Base-by-base conservation (phyloP, 2,888 invertebrate genomes). In the Anodontia alba region DNA sequence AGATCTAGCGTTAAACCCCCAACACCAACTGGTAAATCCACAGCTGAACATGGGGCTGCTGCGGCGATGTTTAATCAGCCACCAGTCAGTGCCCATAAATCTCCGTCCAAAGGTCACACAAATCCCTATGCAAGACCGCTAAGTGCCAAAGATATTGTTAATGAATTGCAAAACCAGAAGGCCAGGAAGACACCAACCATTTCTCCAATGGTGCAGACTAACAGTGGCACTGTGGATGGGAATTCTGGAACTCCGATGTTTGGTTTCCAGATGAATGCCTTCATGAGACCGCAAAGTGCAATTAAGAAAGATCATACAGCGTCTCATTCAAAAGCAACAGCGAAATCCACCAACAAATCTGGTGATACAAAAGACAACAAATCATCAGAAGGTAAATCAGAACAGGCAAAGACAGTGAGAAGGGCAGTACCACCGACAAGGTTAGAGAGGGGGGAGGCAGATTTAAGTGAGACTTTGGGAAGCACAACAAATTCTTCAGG, bases 111-210 rank as follows among this genome's bases (percentile, higher is more conserved):
- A 70, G 84, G 83, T 17, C 81, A 86, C 42, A 76, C 79, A 15
- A 91, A 92, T 76, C 91, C 92, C 0, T 93, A 91, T 81, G 84
- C 89, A 26, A 87, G 92, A 71, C 93, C 93, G 8, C 81, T 93
- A 12, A 93, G 92, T 91, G 92, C 93, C 78, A 91, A 91, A 81
- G 92, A 93, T 73, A 89, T 91, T 73, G 90, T 88, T 15, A 86
- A 84, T 81, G 89, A 89, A 57, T 67, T 89, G 31, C 87, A 87
- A 33, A 80, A 77, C 31, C 83, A 83, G 42, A 83, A 81, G 62
- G 85, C 83, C 49, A 76, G 83, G 10, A 89, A 87, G 54, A 85
- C 78, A 8, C 82, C 85, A 31, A 87, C 83, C 76, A 68, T 76
- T n/a, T 69, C 72, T 15, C 83, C 72, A 23, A 72, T 76, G 42